phyloP scores from a whole-genome alignment of 1,140 invertebrate genomes.

The Dendrolimus punctatus region DNA sequence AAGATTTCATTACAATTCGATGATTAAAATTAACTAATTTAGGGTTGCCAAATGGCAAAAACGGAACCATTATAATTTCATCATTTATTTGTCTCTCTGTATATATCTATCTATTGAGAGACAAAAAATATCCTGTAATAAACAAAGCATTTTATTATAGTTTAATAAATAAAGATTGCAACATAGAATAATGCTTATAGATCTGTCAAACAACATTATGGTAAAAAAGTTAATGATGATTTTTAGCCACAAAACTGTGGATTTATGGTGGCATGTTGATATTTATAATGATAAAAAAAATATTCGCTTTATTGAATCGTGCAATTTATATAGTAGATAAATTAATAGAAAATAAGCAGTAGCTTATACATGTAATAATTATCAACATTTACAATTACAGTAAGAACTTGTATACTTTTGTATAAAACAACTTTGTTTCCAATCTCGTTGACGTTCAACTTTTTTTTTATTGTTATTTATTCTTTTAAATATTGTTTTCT shows the following conservation, averaged over 20 bases:
- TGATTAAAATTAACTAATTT: too few relatives aligned
- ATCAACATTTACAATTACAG: conserved; percentile 38
- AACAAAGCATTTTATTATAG: too few relatives aligned
- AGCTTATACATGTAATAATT: conserved; percentile 41
- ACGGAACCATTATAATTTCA: too few relatives aligned
- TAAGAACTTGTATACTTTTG: conserved; percentile 46
- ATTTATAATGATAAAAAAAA: conserved; percentile 20
- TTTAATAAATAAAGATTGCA: too few relatives aligned
- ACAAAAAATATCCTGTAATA: too few relatives aligned
- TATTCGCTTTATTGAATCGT: conserved; percentile 67
- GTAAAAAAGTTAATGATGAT: neutral
- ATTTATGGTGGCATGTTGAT: neutral
- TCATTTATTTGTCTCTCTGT: too few relatives aligned
- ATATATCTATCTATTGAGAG: too few relatives aligned
- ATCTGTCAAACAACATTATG: too few relatives aligned
- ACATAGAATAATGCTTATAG: too few relatives aligned
- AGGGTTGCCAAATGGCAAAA: too few relatives aligned
- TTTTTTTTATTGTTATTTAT: conserved; percentile 62
- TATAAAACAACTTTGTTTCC: conserved; percentile 25
- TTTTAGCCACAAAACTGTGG: neutral
- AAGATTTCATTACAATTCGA: too few relatives aligned
- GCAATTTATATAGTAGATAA: conserved; percentile 63
- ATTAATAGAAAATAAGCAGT: conserved; percentile 42
- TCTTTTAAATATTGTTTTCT: conserved; percentile 55
- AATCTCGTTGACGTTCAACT: conserved; percentile 57